Conservation (phyloP, 2,888 invertebrate genomes). For the Synergus gifuensis region DNA sequence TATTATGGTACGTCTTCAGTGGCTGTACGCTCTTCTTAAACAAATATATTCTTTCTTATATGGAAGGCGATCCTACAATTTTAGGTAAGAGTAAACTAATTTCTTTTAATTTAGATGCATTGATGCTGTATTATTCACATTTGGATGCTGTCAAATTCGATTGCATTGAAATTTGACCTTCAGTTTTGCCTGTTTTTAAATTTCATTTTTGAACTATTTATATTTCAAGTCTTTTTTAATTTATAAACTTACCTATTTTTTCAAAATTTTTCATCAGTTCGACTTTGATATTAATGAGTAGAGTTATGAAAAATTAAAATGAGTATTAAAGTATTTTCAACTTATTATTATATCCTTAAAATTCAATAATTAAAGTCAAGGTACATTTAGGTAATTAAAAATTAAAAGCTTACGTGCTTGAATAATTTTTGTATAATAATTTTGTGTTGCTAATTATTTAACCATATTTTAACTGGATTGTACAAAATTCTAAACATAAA, state of each 20-base stretch:
- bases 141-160: background rate
- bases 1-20: constrained; percentile 88
- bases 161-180: no score
- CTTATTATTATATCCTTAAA: no score
- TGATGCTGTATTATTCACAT: background rate
- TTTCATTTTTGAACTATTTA: no score
- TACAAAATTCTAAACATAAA: no score
- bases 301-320: background rate
- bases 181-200: no score
- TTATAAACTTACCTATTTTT: background rate
- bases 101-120: constrained; percentile 28
- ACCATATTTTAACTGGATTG: no score
- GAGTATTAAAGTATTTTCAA: constrained; percentile 8
- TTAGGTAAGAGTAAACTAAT: constrained; percentile 80
- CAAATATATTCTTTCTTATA: constrained; percentile 86
- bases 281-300: background rate
- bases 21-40: constrained; percentile 88
- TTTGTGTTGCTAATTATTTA: no score
- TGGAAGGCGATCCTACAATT: constrained; percentile 86
- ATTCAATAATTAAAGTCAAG: no score
- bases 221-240: no score
- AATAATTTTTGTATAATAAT: no score
- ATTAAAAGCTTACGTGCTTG: no score
- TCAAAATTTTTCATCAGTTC: background rate
- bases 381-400: no score